Evolutionary conservation across 2,113 vertebrate species (phyloP).

Genomic region (Ciconia boyciana): DNA sequence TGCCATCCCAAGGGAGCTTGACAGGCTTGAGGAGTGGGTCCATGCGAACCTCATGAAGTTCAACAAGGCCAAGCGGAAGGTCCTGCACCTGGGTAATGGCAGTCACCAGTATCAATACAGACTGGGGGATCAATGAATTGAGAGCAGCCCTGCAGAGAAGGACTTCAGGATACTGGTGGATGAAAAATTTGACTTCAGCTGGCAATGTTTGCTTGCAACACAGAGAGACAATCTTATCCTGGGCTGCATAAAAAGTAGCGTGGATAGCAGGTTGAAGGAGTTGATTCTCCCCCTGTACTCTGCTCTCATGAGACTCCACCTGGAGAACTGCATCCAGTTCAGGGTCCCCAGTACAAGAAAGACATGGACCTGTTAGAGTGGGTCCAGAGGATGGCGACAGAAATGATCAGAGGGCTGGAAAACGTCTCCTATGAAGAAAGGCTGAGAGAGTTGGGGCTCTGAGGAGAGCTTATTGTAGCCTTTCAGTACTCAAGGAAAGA

Average conservation of each 20-base stretch:
- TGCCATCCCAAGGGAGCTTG: neutral
- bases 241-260: neutral
- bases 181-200: neutral
- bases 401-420: neutral
- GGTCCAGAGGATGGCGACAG: neutral
- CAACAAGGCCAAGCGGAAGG: neutral
- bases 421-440: neutral
- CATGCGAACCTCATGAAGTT: neutral
- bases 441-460: too few relatives aligned
- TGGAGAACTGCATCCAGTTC: neutral
- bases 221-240: neutral
- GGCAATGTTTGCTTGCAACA: fast-evolving
- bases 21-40: neutral
- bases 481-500: neutral
- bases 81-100: neutral
- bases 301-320: neutral
- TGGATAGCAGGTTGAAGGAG: neutral
- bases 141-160: neutral
- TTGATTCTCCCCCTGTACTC: neutral
- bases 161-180: neutral
- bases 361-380: neutral
- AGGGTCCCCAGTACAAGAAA: neutral
- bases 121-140: too few relatives aligned
- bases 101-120: neutral
- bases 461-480: neutral